Percentiles rank a stretch among this genome's conserved stretches.
Evolutionary conservation across 1,140 invertebrate genomes (phyloP).

Genomic region (fruit fly (Drosophila melanogaster)): DNA sequence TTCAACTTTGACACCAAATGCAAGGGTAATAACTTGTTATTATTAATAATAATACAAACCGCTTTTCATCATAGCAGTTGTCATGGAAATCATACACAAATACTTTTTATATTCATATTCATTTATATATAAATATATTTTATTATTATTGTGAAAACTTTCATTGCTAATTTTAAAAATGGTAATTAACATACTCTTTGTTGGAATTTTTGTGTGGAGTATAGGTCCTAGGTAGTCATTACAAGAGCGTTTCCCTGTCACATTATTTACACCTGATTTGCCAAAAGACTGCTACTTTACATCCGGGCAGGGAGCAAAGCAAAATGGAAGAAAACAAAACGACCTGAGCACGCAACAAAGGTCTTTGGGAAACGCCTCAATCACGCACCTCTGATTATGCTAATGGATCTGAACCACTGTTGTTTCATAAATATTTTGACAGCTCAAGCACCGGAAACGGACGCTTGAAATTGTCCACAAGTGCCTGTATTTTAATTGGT

Average conservation of each 20-base stretch:
- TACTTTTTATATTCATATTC: too few relatives aligned
- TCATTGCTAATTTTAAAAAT: too few relatives aligned
- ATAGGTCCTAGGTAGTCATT: neutral
- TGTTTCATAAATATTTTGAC: slow-evolving; percentile 60
- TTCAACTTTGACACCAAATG: neutral
- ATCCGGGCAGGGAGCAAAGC: slow-evolving; percentile 24
- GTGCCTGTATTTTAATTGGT: slow-evolving; percentile 46
- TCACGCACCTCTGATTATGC: slow-evolving; percentile 79
- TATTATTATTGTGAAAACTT: neutral
- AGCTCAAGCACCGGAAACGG: slow-evolving; percentile 41
- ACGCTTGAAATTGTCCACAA: slow-evolving; percentile 40
- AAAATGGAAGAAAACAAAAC: slow-evolving; percentile 57
- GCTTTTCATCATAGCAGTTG: too few relatives aligned
- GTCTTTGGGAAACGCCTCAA: slow-evolving; percentile 40
- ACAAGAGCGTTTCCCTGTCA: slow-evolving; percentile 45
- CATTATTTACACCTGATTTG: slow-evolving; percentile 76
- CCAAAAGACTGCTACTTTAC: slow-evolving; percentile 24
- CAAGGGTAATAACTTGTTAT: too few relatives aligned
- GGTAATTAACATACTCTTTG: too few relatives aligned
- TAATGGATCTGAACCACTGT: slow-evolving; percentile 60
- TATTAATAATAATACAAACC: too few relatives aligned
- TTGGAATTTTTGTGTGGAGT: neutral
- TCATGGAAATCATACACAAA: too few relatives aligned
- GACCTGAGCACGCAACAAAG: slow-evolving; percentile 56
- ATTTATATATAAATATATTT: neutral